Evolutionary conservation across 2,797 vertebrate genomes (phyloP), one percentile per base, ranked within the genome.

Genomic region (Dallia pectoralis): DNA sequence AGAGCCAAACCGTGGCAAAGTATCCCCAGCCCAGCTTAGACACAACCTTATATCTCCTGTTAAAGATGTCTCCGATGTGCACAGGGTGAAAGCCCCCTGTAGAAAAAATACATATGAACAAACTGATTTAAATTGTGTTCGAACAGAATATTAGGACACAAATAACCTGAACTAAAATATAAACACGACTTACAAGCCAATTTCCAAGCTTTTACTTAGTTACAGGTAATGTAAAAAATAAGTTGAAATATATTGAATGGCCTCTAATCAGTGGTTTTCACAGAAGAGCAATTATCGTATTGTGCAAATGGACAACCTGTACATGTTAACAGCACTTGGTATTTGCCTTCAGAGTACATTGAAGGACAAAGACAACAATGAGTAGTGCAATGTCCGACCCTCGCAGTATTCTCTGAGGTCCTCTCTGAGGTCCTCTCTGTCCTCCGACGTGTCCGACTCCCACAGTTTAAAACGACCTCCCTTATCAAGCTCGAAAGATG

Each of bases 1-100:
- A 96, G 77, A 95, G 87, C 95, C 96, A 96, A 30, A 97, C 95
- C 0, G 94, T 96, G 53, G 95, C 93, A 78, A 94, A 97, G 79
- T 92, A 71, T 0, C 95, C 94, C 30, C 91, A 93, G 18, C 95
- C 94, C 1, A 96, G 91, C 74, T 94, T 92, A 9, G 78, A 82
- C 61, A 94, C 78, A 82, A 93, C 94, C 78, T 91, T 91, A 86
- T 96, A 96, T 74, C 51, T 89, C 1, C 71, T 85, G 84, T 95
- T 95, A 78, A 96, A 91, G 33, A 89, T 85, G 74, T 95, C 93
- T 44, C 93, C 93, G 67, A 92, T 84, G 63, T 77, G 79, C 6
- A 89, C 83, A 0, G 89, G 90, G 71, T 93, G 91, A 84, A 93
- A 95, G 2, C 93, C 93, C 51, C 93, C 95, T 96, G 74, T 53